Evolutionary conservation across 2,888 invertebrate genomes (phyloP).

Genomic region (Mycalesis mineus): DNA sequence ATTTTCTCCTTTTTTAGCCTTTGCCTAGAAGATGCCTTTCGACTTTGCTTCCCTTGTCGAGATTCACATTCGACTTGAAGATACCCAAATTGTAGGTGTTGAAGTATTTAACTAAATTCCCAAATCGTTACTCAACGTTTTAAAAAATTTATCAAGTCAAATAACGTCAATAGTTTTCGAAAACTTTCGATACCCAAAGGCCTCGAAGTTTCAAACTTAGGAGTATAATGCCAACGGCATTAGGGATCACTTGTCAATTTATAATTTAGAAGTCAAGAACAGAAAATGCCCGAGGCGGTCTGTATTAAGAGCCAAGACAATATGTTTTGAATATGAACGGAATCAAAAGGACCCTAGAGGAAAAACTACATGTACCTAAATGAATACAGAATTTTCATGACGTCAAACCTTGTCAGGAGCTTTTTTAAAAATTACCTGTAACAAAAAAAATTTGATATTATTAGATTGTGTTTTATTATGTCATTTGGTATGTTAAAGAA

Average conservation of each 20-base stretch:
- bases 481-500: too few species aligned
- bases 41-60: too few species aligned
- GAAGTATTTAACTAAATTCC: too few species aligned
- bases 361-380: not conserved
- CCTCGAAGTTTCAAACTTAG: not conserved
- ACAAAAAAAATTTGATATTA: not conserved
- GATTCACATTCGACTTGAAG: too few species aligned
- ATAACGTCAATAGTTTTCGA: not conserved
- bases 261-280: not conserved
- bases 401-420: not conserved
- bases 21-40: too few species aligned
- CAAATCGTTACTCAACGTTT: too few species aligned
- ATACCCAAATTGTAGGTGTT: too few species aligned
- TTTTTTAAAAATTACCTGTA: not conserved
- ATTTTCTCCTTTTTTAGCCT: too few species aligned
- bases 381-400: not conserved
- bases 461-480: too few species aligned
- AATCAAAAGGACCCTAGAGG: not conserved
- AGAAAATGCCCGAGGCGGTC: not conserved
- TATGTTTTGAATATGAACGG: too few species aligned
- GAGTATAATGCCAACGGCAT: not conserved
- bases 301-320: not conserved
- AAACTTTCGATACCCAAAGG: not conserved
- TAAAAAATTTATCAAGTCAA: too few species aligned
- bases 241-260: not conserved